A percentile compares a stretch with the other conserved stretches of the same genome.
Conservation (phyloP, 2,888 invertebrate genomes). For the Linnaemya tessellans region DNA sequence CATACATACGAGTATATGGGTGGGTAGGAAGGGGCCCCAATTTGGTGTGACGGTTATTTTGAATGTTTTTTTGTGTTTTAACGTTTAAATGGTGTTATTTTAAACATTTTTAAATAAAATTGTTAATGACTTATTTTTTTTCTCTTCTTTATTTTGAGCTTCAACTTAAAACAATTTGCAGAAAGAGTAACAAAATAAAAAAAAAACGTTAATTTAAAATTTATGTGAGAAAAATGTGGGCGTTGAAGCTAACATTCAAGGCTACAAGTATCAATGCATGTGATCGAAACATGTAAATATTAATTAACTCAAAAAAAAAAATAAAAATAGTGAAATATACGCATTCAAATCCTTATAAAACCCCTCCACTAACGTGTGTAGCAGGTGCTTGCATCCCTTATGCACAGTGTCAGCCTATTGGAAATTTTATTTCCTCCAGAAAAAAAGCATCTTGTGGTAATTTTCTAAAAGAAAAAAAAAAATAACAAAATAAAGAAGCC, state of each 20-base stretch:
- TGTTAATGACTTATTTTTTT: conserved; percentile 29
- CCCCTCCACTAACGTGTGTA: not conserved
- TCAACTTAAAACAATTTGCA: conserved; percentile 11
- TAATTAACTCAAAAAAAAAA: not conserved
- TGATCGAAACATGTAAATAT: not conserved
- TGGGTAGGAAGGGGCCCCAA: conserved; percentile 66
- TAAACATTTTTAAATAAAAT: conserved; percentile 2
- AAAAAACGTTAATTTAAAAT: conserved; percentile 24
- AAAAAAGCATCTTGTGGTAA: conserved; percentile 46
- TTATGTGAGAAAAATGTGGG: conserved; percentile 57
- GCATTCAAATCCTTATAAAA: conserved; percentile 27
- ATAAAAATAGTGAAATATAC: not conserved
- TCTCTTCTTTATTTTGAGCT: conserved; percentile 6
- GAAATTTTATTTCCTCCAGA: conserved; percentile 21
- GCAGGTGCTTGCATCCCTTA: conserved; percentile 39
- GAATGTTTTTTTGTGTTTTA: conserved; percentile 28
- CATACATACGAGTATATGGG: too few relatives aligned
- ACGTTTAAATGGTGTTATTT: conserved; percentile 24
- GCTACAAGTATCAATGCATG: conserved; percentile 15
- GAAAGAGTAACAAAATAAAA: conserved; percentile 26
- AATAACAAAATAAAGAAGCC: conserved; percentile 27
- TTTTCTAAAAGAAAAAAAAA: conserved; percentile 39
- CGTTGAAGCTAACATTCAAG: conserved; percentile 58
- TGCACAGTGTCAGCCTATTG: conserved; percentile 10
- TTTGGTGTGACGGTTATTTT: conserved; percentile 49